These are phyloP conservation scores for Eupithecia insigniata DNA, from an alignment of 2,888 invertebrate species.

Conservation along the genomic window DNA sequence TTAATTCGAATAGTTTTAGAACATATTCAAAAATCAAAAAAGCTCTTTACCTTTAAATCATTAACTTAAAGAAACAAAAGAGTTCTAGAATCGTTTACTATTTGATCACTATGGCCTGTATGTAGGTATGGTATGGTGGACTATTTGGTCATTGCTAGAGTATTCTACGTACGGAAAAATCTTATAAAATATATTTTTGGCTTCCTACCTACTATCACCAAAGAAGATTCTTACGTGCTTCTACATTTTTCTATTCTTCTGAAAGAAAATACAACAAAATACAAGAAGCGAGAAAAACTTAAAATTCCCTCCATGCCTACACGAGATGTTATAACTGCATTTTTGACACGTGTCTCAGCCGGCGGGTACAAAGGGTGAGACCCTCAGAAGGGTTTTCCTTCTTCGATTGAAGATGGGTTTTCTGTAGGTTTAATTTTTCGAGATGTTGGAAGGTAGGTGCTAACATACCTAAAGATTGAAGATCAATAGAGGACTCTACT, in stretches of 20 bases:
- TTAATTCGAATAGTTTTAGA: not conserved
- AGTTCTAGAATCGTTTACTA: no score
- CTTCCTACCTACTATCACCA: no score
- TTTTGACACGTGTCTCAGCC: conserved; percentile 39
- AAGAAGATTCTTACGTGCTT: no score
- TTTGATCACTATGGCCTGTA: no score
- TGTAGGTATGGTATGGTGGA: no score
- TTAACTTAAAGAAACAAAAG: no score
- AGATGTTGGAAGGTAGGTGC: not conserved
- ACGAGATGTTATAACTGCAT: conserved; percentile 34
- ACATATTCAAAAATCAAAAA: no score
- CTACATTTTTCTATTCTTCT: no score
- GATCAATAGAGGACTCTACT: not conserved
- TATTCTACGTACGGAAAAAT: no score
- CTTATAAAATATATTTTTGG: no score
- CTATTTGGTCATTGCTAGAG: no score
- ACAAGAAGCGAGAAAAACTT: conserved; percentile 10
- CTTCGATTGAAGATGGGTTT: conserved; percentile 5
- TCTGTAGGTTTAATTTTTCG: not conserved
- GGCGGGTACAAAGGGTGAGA: conserved; percentile 32
- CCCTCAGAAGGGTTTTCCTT: conserved; percentile 23
- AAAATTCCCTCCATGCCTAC: conserved; percentile 21
- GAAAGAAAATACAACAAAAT: not conserved
- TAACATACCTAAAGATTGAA: not conserved
- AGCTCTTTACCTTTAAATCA: no score